These are phyloP conservation scores for Allygus modestus DNA, from an alignment of 2,888 invertebrate species.

Conservation along the genomic window DNA sequence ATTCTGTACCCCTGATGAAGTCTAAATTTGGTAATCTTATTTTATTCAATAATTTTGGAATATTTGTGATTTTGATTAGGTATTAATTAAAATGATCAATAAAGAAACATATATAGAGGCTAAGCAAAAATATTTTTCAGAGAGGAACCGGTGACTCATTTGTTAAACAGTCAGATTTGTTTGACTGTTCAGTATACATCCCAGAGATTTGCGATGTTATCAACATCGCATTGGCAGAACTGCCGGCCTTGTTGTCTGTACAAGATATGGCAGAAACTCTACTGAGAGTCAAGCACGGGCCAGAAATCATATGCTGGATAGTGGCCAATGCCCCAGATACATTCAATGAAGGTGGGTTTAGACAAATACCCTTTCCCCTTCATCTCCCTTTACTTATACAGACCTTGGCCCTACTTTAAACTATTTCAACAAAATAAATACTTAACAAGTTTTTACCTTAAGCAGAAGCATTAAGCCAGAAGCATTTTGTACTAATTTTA, in stretches of 20 bases:
- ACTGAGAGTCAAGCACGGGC: slow-evolving; percentile 93
- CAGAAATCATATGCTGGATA: slow-evolving; percentile 92
- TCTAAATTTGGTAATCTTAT: no score
- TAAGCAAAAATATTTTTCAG: not conserved
- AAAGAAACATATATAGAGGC: no score
- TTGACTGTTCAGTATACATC: slow-evolving; percentile 96
- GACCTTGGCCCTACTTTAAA: no score
- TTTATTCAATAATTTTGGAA: no score
- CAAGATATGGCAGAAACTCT: slow-evolving; percentile 91
- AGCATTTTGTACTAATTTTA: no score
- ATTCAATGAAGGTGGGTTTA: slow-evolving; percentile 86
- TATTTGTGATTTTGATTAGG: no score
- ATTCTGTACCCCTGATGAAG: no score
- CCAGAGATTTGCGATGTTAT: slow-evolving; percentile 97
- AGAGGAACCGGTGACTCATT: slow-evolving; percentile 67
- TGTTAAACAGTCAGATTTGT: slow-evolving; percentile 91
- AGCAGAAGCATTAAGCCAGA: not conserved
- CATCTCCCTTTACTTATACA: not conserved
- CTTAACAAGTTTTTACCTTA: slow-evolving; percentile 20
- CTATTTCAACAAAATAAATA: not conserved
- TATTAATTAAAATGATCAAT: no score
- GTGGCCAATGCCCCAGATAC: slow-evolving; percentile 97
- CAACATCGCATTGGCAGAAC: slow-evolving; percentile 94
- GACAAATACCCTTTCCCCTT: not conserved
- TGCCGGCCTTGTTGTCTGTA: slow-evolving; percentile 91